Evolutionary conservation across 2,888 invertebrate genomes (phyloP).

Genomic region (Polylopha cassiicola): DNA sequence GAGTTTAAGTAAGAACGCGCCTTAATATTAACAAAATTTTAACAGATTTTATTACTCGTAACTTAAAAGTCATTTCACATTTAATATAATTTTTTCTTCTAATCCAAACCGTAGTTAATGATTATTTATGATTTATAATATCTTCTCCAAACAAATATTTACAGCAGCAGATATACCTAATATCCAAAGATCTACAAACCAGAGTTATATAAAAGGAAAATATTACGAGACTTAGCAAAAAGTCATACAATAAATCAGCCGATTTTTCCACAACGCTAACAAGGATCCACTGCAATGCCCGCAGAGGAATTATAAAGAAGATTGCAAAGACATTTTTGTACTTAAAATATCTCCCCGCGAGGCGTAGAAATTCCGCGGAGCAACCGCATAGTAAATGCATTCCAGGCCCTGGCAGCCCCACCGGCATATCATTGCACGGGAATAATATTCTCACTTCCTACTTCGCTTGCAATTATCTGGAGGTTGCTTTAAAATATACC

Average conservation of each 20-base stretch:
- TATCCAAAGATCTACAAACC: too few species aligned
- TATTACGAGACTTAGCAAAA: background rate
- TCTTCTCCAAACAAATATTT: too few species aligned
- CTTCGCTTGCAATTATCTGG: slow-evolving; percentile 8
- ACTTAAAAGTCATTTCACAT: too few species aligned
- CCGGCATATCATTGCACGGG: slow-evolving; percentile 41
- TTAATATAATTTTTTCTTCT: too few species aligned
- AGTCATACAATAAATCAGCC: slow-evolving; percentile 1
- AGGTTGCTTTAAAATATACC: too few species aligned
- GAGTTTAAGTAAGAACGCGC: too few species aligned
- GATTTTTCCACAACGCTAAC: slow-evolving; percentile 16
- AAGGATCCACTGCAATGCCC: slow-evolving; percentile 11
- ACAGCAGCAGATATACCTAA: too few species aligned
- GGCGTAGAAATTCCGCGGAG: slow-evolving; percentile 41
- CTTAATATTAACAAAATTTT: too few species aligned
- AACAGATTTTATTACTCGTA: too few species aligned
- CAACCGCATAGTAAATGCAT: slow-evolving; percentile 48
- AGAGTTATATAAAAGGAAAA: too few species aligned
- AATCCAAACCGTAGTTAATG: too few species aligned
- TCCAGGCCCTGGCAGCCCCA: slow-evolving; percentile 38
- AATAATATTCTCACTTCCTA: slow-evolving; percentile 22
- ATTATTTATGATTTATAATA: too few species aligned
- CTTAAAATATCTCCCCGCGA: slow-evolving; percentile 42
- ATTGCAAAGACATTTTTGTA: slow-evolving; percentile 42
- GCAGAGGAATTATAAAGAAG: slow-evolving; percentile 25